Percentiles rank a stretch among this genome's conserved stretches.
Conservation (phyloP, 1,140 invertebrate genomes). For the Propsilocerus akamusi region DNA sequence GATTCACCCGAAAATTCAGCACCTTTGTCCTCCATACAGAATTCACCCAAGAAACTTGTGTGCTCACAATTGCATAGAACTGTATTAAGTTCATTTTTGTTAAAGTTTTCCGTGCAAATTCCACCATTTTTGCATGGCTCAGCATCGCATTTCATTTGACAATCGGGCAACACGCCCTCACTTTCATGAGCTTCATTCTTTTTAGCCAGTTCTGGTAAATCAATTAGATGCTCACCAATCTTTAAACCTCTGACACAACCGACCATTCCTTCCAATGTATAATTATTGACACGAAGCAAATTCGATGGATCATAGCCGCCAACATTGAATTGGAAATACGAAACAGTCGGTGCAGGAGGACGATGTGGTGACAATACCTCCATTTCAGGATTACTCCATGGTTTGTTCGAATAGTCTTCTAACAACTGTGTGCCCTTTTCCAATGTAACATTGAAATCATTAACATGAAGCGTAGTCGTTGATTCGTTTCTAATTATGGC, state of each 20-base stretch:
- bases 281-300: constrained; percentile 36
- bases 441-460: constrained; percentile 53
- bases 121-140: constrained; percentile 76
- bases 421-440: constrained; percentile 48
- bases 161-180: constrained; percentile 53
- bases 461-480: constrained; percentile 62
- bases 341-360: constrained; percentile 59
- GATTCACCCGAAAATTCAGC: constrained; percentile 76
- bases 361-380: constrained; percentile 71
- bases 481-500: constrained; percentile 55
- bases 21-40: constrained; percentile 58
- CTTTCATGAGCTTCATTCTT: constrained; percentile 49
- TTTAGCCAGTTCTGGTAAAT: constrained; percentile 50
- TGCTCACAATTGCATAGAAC: constrained; percentile 60
- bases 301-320: constrained; percentile 67
- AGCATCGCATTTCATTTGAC: constrained; percentile 74
- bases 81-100: constrained; percentile 50
- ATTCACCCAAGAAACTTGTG: constrained; percentile 73
- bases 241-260: constrained; percentile 79
- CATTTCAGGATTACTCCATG: constrained; percentile 67
- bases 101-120: constrained; percentile 74
- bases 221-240: constrained; percentile 59
- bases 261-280: constrained; percentile 47
- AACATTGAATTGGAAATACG: constrained; percentile 76
- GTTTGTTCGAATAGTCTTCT: constrained; percentile 57